phyloP scores from a whole-genome alignment of 2,888 invertebrate species.

The Eupithecia subumbrata region DNA sequence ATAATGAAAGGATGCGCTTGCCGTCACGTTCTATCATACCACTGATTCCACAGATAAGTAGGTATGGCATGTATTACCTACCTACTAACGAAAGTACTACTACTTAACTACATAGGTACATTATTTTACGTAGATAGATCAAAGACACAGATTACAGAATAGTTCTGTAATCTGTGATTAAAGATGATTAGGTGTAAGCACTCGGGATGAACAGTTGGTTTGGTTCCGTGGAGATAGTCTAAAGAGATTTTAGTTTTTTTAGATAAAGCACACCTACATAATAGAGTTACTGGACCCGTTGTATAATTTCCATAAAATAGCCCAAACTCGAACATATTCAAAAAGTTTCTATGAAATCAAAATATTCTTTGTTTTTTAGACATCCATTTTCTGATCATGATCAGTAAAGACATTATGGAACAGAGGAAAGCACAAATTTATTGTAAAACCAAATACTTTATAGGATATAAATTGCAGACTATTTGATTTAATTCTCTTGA shows the following conservation, averaged over 20 bases:
- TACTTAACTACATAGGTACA: not conserved
- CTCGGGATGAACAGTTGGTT: not conserved
- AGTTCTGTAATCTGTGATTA: not conserved
- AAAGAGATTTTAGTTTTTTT: not conserved
- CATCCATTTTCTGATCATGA: not conserved
- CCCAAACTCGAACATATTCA: too few relatives aligned
- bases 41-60: not conserved
- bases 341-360: not conserved
- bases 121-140: not conserved
- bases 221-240: too few relatives aligned
- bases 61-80: not conserved
- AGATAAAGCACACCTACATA: not conserved
- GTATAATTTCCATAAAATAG: too few relatives aligned
- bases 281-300: not conserved
- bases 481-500: not conserved
- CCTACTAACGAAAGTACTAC: not conserved
- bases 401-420: not conserved
- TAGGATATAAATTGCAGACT: not conserved
- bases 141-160: not conserved
- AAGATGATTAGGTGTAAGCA: too few relatives aligned
- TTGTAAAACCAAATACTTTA: not conserved
- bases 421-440: not conserved
- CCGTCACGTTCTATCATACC: slow-evolving; percentile 2
- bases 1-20: not conserved
- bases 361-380: not conserved